Conservation (phyloP, 2,797 vertebrate genomes). For the Chiloscyllium punctatum region DNA sequence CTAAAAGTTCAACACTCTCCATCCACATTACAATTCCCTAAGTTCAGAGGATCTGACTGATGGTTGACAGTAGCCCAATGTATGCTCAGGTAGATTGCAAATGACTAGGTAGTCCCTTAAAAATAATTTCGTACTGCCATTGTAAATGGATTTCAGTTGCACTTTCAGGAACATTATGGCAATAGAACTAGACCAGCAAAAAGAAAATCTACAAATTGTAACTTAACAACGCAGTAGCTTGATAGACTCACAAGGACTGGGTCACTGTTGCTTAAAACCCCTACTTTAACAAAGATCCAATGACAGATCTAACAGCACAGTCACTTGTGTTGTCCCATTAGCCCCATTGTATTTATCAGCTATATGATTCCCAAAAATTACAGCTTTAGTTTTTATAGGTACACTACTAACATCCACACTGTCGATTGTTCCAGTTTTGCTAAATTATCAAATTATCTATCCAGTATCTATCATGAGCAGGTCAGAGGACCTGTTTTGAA, state of each 20-base stretch:
- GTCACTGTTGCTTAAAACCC: not conserved
- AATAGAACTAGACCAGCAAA: not conserved
- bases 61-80: not conserved
- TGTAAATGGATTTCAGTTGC: not conserved
- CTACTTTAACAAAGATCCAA: not conserved
- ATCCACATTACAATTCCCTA: not conserved
- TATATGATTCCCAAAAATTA: not conserved
- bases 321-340: not conserved
- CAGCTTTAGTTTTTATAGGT: not conserved
- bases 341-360: not conserved
- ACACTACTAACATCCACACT: not conserved
- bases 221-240: not conserved
- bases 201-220: not conserved
- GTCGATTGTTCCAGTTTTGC: not conserved
- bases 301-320: not conserved
- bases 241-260: not conserved
- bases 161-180: not conserved
- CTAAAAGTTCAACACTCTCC: not conserved
- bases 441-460: not conserved
- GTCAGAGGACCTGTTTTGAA: too few species aligned
- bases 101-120: not conserved
- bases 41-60: not conserved
- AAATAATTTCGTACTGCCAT: not conserved
- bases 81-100: not conserved
- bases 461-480: too few species aligned